Conservation (phyloP, 2,797 vertebrate genomes). For the Heliangelus exortis region DNA sequence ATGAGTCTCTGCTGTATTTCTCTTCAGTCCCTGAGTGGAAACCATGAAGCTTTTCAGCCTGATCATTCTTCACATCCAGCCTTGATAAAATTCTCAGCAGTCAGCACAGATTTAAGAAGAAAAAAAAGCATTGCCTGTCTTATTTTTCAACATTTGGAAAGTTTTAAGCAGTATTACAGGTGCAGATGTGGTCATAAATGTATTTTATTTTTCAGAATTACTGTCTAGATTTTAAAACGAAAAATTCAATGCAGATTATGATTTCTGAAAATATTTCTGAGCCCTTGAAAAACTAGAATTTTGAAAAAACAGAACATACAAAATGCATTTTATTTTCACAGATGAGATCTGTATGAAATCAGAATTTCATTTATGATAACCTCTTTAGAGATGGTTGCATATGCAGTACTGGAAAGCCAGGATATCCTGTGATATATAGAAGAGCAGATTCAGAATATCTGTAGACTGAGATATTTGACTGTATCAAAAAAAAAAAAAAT, state of each 20-base stretch:
- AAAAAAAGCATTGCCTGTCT: neutral
- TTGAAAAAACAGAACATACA: neutral
- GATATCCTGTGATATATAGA: neutral
- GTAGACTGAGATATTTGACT: too few relatives aligned
- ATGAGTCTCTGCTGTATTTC: slow-evolving; percentile 22
- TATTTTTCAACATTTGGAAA: slow-evolving; percentile 19
- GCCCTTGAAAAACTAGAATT: neutral
- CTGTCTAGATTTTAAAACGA: neutral
- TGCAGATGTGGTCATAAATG: neutral
- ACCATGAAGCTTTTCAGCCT: slow-evolving; percentile 35
- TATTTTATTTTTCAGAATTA: slow-evolving; percentile 1
- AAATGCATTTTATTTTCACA: neutral
- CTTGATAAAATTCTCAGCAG: slow-evolving; percentile 62
- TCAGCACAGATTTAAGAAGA: slow-evolving; percentile 44
- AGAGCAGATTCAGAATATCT: neutral
- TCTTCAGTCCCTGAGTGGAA: slow-evolving; percentile 19
- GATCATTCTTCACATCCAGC: slow-evolving; percentile 61
- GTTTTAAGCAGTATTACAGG: slow-evolving; percentile 1
- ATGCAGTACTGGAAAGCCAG: neutral
- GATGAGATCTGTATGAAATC: neutral
- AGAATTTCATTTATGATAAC: neutral
- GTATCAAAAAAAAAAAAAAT: neutral
- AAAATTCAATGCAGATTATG: neutral
- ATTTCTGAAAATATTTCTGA: slow-evolving; percentile 11
- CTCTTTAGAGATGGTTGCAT: neutral